Evolutionary conservation across 2,888 invertebrate species (phyloP).

Genomic region (Ypsolopha sequella): DNA sequence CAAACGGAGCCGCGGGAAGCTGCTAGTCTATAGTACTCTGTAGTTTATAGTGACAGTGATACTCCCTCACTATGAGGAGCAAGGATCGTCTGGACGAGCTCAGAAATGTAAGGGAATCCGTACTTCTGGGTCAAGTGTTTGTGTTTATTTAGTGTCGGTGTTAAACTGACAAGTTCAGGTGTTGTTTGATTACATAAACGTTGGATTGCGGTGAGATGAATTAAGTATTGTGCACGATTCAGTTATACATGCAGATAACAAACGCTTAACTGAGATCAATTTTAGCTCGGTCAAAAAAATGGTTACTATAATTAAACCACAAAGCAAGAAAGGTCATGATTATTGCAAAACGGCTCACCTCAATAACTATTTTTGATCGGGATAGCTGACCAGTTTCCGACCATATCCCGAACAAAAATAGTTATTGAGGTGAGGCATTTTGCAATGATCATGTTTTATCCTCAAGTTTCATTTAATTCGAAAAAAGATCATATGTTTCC

Average conservation of each 20-base stretch:
- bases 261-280: neutral
- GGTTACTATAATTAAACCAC: neutral
- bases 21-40: too few relatives aligned
- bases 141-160: neutral
- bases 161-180: neutral
- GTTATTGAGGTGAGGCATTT: too few relatives aligned
- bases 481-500: too few relatives aligned
- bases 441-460: too few relatives aligned
- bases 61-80: slow-evolving; percentile 45
- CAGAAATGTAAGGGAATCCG: slow-evolving; percentile 34
- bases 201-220: neutral
- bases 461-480: too few relatives aligned
- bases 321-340: too few relatives aligned
- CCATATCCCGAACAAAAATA: too few relatives aligned
- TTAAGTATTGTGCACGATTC: neutral
- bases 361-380: too few relatives aligned
- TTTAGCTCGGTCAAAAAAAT: neutral
- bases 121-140: neutral
- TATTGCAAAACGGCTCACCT: too few relatives aligned
- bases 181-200: neutral
- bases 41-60: too few relatives aligned
- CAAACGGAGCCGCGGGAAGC: too few relatives aligned
- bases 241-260: neutral
- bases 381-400: too few relatives aligned
- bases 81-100: slow-evolving; percentile 58